Evolutionary conservation across 92 coral and sea anemone species (phyloP).

Genomic region (Epizoanthus rinbou): DNA sequence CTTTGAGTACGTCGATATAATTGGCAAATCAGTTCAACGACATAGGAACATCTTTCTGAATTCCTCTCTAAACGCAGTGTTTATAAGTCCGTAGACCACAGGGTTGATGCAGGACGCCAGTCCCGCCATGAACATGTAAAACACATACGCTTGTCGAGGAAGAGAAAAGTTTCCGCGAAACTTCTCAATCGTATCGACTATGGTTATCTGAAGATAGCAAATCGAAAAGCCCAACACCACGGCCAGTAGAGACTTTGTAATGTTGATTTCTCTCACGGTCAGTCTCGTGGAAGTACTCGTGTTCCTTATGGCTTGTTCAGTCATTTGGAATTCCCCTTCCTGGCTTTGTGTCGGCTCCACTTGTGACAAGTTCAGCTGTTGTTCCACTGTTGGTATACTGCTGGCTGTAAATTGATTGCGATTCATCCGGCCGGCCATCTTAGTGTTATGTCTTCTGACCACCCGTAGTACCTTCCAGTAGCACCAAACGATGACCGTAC

Average conservation of each 20-base stretch:
- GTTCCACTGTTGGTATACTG: constrained; percentile 19
- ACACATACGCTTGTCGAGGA: constrained; percentile 30
- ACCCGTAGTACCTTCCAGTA: constrained; percentile 64
- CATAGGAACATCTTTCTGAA: constrained; percentile 18
- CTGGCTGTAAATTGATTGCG: not conserved
- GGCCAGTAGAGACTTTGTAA: constrained; percentile 34
- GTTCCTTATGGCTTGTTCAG: not conserved
- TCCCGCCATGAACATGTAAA: constrained; percentile 30
- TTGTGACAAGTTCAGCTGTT: constrained; percentile 1
- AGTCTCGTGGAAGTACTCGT: not conserved
- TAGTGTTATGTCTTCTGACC: constrained; percentile 61
- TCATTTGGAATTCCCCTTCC: not conserved
- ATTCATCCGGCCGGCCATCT: constrained; percentile 12
- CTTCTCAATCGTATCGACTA: constrained; percentile 17
- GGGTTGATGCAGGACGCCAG: constrained; percentile 26
- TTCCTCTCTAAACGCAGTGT: constrained; percentile 26
- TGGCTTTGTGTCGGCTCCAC: not conserved
- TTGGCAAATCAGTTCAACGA: not conserved
- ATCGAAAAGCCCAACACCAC: constrained; percentile 32
- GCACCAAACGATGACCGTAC: constrained; percentile 61
- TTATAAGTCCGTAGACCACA: constrained; percentile 19
- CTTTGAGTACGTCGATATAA: too few species aligned
- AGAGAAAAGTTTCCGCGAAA: constrained; percentile 30
- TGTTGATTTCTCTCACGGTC: constrained; percentile 25
- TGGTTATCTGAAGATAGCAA: constrained; percentile 34